A percentile compares a stretch with the other conserved stretches of the same genome.
These are phyloP conservation scores for Drosophila austrosaltans DNA, from an alignment of 2,888 invertebrate genomes.

Conservation along the genomic window DNA sequence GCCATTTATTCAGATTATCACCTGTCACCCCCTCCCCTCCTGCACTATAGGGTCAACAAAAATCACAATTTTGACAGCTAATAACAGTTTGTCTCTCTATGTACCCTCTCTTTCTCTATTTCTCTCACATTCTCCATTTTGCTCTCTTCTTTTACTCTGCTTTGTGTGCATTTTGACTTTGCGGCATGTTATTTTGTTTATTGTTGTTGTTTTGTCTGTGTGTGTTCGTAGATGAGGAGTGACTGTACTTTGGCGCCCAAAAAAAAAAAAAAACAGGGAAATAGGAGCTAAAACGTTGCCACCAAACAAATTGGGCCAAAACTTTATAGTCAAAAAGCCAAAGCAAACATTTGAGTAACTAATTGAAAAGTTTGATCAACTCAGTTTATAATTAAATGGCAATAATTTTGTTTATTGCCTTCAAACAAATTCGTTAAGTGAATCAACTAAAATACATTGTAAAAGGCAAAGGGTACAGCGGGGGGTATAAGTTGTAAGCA, in stretches of 20 bases:
- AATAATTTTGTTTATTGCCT: slow-evolving; percentile 1
- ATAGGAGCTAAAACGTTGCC: too few species aligned
- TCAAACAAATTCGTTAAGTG: background rate
- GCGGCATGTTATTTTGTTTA: slow-evolving; percentile 7
- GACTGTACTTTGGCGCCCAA: slow-evolving; percentile 74
- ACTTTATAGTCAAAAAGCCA: slow-evolving; percentile 34
- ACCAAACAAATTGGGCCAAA: slow-evolving; percentile 33
- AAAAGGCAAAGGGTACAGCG: background rate
- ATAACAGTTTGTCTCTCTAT: slow-evolving; percentile 32
- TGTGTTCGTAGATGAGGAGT: slow-evolving; percentile 14
- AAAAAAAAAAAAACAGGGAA: slow-evolving; percentile 32
- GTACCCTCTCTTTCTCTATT: background rate
- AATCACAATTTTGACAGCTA: slow-evolving; percentile 36
- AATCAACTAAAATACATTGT: background rate
- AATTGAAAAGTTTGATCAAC: slow-evolving; percentile 30
- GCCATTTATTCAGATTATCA: background rate
- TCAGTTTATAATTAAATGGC: slow-evolving; percentile 2
- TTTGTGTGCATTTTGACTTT: slow-evolving; percentile 5
- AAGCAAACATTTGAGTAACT: slow-evolving; percentile 26
- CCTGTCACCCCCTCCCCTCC: background rate
- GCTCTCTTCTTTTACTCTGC: background rate
- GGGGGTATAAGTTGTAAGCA: background rate
- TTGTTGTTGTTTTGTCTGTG: background rate
- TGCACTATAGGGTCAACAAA: background rate
- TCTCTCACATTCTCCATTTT: slow-evolving; percentile 12